Conservation (phyloP, 1,140 invertebrate genomes). For the Galleria mellonella region DNA sequence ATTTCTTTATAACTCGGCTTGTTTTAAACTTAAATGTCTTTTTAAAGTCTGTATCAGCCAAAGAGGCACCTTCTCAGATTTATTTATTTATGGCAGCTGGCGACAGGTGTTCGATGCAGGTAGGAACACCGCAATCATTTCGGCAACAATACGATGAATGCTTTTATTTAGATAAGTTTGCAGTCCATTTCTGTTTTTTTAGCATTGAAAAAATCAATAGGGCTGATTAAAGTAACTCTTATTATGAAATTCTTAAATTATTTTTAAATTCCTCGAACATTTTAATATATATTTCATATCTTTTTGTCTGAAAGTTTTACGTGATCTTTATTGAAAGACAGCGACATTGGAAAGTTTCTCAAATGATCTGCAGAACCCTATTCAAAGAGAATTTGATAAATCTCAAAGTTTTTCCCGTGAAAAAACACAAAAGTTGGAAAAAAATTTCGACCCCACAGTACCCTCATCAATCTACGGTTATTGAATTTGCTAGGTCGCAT, state of each 20-base stretch:
- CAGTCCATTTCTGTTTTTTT: no score
- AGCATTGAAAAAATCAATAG: no score
- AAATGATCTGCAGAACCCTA: constrained; percentile 24
- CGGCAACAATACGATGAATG: not conserved
- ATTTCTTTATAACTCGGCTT: no score
- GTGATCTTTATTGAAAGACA: constrained; percentile 3
- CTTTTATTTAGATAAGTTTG: not conserved
- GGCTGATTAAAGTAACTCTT: no score
- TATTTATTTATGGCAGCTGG: constrained; percentile 18
- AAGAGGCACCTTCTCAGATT: constrained; percentile 5
- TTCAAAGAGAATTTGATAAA: constrained; percentile 44
- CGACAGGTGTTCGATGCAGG: constrained; percentile 64
- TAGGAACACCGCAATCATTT: constrained; percentile 20
- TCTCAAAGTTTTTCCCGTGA: constrained; percentile 31
- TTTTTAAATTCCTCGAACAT: no score
- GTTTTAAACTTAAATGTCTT: no score
- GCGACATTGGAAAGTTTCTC: constrained; percentile 22
- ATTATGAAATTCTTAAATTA: no score
- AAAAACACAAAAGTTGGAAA: constrained; percentile 36
- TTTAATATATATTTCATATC: no score
- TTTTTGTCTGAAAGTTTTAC: no score
- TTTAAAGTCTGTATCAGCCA: not conserved
- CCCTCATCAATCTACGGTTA: constrained; percentile 42
- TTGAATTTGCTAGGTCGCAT: constrained; percentile 19
- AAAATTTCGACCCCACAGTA: constrained; percentile 24